Conservation (phyloP, 2,113 vertebrate genomes). For the Gopherus flavomarginatus region DNA sequence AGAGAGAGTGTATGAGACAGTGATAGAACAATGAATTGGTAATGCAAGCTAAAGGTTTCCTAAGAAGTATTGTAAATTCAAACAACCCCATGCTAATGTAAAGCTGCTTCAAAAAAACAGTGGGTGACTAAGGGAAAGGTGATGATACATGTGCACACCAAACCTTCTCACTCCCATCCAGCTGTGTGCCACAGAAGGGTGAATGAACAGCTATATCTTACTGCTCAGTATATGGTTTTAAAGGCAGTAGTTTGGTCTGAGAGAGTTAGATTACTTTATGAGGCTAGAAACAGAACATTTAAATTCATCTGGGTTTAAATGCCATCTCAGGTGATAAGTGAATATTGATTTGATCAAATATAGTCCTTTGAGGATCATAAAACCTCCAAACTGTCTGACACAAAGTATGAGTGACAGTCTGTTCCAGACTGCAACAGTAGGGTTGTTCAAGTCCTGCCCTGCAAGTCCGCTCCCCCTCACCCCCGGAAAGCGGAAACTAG, state of each 20-base stretch:
- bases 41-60: neutral
- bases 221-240: neutral
- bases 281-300: conserved; percentile 36
- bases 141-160: accelerated
- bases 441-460: neutral
- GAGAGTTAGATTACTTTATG: conserved; percentile 19
- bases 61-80: neutral
- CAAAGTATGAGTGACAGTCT: neutral
- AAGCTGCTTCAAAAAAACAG: neutral
- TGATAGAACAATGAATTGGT: neutral
- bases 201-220: neutral
- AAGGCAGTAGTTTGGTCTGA: neutral
- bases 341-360: conserved; percentile 50
- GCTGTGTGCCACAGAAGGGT: neutral
- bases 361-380: conserved; percentile 5
- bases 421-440: neutral
- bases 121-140: accelerated
- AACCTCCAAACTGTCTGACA: conserved; percentile 12
- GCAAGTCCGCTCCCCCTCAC: neutral
- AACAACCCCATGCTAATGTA: neutral
- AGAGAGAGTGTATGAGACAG: neutral
- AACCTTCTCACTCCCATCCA: accelerated
- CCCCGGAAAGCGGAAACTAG: neutral
- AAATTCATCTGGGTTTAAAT: conserved; percentile 37
- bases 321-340: conserved; percentile 42